A percentile compares a stretch with the other conserved stretches of the same genome.
Conservation (phyloP, 2,113 vertebrate species). For the Dipodomys stephensi region DNA sequence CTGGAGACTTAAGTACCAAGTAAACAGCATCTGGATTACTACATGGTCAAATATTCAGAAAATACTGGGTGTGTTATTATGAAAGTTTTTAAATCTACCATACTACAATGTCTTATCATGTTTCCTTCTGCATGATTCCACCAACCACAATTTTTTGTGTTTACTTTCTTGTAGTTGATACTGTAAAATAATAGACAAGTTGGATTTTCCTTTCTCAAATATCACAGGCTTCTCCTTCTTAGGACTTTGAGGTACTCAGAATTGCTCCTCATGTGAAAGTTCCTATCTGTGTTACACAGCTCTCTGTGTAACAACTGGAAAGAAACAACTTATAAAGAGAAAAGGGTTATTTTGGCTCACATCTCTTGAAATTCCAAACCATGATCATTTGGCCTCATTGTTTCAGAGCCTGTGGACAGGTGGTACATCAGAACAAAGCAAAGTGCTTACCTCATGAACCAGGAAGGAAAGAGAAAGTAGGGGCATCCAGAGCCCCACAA, state of each 20-base stretch:
- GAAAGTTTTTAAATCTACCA: not conserved
- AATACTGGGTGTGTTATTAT: not conserved
- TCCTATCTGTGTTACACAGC: not conserved
- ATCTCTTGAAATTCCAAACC: no score
- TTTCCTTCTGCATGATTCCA: not conserved
- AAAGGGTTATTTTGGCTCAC: no score
- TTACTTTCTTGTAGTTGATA: not conserved
- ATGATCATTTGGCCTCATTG: no score
- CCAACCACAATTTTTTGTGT: not conserved
- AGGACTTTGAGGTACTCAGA: not conserved
- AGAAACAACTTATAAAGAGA: no score
- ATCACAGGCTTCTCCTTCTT: not conserved
- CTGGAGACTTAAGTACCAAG: not conserved
- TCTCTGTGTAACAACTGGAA: not conserved
- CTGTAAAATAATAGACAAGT: not conserved
- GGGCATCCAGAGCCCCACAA: not conserved
- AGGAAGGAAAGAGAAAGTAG: not conserved
- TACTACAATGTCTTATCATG: not conserved
- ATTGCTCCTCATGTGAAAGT: not conserved
- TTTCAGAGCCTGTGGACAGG: not conserved
- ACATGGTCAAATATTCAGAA: not conserved
- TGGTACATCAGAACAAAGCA: not conserved
- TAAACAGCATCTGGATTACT: not conserved
- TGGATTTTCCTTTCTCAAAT: slow-evolving; percentile 5
- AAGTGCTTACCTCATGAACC: not conserved